Base-by-base conservation (phyloP, 2,888 invertebrate genomes). In the Drepana falcataria region DNA sequence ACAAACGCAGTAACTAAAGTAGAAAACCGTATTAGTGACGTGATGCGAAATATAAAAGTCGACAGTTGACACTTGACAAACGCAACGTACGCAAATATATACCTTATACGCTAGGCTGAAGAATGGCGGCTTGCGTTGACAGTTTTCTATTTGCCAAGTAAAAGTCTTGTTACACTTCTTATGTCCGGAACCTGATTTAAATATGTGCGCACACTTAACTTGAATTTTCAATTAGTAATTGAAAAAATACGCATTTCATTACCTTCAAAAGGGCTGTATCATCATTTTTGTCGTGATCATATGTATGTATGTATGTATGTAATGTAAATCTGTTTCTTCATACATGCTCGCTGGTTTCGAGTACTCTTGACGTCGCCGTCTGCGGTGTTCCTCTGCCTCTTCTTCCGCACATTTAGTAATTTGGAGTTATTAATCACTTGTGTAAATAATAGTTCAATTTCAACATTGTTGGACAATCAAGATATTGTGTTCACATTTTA, bases 91-190 rank as follows among this genome's bases (percentile, higher is more conserved):
- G 52, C 58, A 7, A 69, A 60, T 69, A 51, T 70, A 58, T 64
- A 71, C 74, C 65, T 63, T 77, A 68, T 2, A 0, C 33, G 2
- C 44, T 0, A 61, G 2, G 44, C 21, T 21, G 9, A 53, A 69
- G 70, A 78, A 66, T 68, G 55, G 37, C 21, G 35, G 37, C 2
- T 35, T 47, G 37, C 6, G 35, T 33, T 35, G 35, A 40, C n/a
- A 40, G 57, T 69, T 82, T 79, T 83, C 77, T 84, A 79, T 86
- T 85, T 83, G 71, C 63, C 54, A 71, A 85, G 86, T 85, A 84
- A 85, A 83, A 85, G 84, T 84, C 58, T 57, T 75, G 78, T 73
- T 75, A 76, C 65, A 76, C 71, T 71, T 77, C 53, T 55, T 49
- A 55, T 52, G 44, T 56, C 49, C 54, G 58, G 52, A 57, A 64